A percentile compares a stretch with the other conserved stretches of the same genome.
Conservation (phyloP, 2,113 vertebrate species). For the Edolisoma coerulescens region DNA sequence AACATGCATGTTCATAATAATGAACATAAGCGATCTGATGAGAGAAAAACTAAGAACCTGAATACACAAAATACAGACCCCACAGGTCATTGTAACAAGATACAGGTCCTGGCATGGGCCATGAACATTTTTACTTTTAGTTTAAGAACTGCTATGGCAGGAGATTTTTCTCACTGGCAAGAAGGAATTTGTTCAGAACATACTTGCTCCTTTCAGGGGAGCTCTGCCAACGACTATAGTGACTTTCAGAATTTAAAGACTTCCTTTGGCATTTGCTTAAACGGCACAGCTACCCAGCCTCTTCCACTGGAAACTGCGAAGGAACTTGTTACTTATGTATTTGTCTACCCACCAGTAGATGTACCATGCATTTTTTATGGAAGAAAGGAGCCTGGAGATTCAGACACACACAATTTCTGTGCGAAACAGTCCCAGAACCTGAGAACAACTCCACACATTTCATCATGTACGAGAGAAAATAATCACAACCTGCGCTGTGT, state of each 20-base stretch:
- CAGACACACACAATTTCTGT: neutral
- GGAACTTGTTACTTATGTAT: constrained; percentile 20
- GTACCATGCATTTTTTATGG: neutral
- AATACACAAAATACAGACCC: neutral
- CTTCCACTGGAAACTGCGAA: constrained; percentile 7
- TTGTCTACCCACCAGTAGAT: neutral
- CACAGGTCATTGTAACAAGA: neutral
- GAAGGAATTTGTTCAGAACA: neutral
- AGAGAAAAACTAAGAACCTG: neutral
- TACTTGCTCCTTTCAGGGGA: neutral
- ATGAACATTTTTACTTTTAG: neutral
- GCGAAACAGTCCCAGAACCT: neutral
- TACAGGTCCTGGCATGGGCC: neutral
- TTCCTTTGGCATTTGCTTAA: constrained; percentile 18
- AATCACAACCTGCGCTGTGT: neutral
- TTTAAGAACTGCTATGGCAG: neutral
- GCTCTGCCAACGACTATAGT: neutral
- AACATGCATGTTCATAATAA: neutral
- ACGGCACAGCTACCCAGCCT: neutral
- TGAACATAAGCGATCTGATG: neutral
- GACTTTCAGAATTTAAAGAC: constrained; percentile 10
- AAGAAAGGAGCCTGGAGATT: neutral
- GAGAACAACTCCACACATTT: neutral
- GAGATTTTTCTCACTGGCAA: neutral
- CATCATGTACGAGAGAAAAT: constrained; percentile 8